Evolutionary conservation across 2,797 vertebrate genomes (phyloP).

Genomic region (Vipera latastei): DNA sequence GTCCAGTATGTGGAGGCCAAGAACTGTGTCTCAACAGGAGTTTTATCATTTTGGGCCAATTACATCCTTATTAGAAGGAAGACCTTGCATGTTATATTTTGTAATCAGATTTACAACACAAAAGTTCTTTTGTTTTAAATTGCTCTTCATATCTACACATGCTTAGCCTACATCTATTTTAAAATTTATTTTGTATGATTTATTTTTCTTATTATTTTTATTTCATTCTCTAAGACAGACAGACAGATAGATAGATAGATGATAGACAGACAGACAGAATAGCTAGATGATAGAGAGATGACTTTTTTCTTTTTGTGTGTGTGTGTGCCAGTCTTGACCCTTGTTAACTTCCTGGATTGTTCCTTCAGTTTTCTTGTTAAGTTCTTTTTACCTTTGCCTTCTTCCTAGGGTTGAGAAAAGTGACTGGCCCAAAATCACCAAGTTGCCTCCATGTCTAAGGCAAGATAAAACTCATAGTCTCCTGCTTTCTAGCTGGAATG

Average conservation of each 20-base stretch:
- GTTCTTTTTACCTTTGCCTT: neutral
- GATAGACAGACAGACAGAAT: too few relatives aligned
- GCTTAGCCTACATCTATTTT: neutral
- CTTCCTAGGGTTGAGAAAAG: neutral
- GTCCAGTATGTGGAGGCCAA: neutral
- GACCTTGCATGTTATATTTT: neutral
- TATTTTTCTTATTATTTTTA: neutral
- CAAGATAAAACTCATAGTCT: neutral
- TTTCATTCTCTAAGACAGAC: neutral
- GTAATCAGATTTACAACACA: neutral
- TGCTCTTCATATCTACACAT: neutral
- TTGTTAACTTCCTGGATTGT: neutral
- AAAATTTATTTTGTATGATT: neutral
- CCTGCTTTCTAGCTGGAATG: neutral
- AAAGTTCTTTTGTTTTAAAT: neutral
- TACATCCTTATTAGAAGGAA: neutral
- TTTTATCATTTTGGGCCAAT: neutral
- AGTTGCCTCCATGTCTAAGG: neutral
- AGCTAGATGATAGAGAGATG: neutral
- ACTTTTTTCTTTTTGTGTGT: neutral
- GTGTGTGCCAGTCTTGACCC: neutral
- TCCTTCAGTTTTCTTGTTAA: neutral
- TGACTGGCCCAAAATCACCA: neutral
- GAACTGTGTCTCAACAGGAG: neutral
- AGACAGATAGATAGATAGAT: too few relatives aligned